A percentile compares a stretch with the other conserved stretches of the same genome.
These are phyloP conservation scores for Antheraea pernyi DNA, from an alignment of 1,140 invertebrate genomes.

Conservation along the genomic window DNA sequence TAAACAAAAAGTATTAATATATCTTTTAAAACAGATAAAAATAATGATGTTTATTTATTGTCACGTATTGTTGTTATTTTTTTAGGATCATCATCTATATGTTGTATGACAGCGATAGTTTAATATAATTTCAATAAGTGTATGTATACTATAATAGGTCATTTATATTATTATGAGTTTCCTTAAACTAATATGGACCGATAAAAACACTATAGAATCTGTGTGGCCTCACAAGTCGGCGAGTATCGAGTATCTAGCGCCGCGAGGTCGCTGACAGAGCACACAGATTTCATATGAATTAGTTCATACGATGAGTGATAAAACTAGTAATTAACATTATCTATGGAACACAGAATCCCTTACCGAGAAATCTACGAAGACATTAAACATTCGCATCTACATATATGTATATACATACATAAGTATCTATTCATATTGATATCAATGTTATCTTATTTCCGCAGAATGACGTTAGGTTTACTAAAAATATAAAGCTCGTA, in stretches of 20 bases:
- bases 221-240: constrained; percentile 54
- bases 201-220: constrained; percentile 43
- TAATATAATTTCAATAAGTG: not conserved
- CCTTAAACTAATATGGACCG: constrained; percentile 34
- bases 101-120: not conserved
- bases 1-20: not conserved
- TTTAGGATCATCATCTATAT: too few relatives aligned
- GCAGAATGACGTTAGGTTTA: not conserved
- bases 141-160: not conserved
- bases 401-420: too few relatives aligned
- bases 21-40: too few relatives aligned
- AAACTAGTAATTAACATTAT: constrained; percentile 31
- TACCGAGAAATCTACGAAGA: constrained; percentile 25
- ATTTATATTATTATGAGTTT: constrained; percentile 30
- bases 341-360: constrained; percentile 34
- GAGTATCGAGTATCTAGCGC: constrained; percentile 55
- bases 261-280: constrained; percentile 50
- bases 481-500: not conserved
- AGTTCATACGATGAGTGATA: constrained; percentile 48
- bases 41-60: too few relatives aligned
- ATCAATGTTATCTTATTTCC: not conserved
- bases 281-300: constrained; percentile 59
- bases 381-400: too few relatives aligned
- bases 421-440: not conserved
- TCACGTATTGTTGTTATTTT: too few relatives aligned